Evolutionary conservation across 2,113 vertebrate species (phyloP).

Genomic region (Aphyosemion australe): DNA sequence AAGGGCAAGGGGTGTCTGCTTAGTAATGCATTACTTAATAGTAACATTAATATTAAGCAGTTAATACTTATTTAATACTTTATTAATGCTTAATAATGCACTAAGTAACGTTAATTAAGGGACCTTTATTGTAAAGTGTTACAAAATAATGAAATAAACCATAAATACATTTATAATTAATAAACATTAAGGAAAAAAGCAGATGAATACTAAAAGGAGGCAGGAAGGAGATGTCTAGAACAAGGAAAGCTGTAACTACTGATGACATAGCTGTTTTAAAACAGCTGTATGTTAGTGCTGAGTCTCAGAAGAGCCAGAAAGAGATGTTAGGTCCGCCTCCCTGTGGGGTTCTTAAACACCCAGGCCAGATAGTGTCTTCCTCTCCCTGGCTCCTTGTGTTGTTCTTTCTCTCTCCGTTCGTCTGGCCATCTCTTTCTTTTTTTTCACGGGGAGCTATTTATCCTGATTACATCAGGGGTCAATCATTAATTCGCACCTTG

Average conservation of each 20-base stretch:
- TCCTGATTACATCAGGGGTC: constrained; percentile 85
- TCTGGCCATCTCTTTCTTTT: constrained; percentile 69
- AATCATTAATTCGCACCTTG: constrained; percentile 87
- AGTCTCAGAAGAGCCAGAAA: constrained; percentile 56
- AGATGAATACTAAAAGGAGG: constrained; percentile 16
- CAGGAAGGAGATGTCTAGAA: constrained; percentile 42
- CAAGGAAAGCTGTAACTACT: constrained; percentile 53
- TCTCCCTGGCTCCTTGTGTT: constrained; percentile 67
- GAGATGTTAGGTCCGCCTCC: constrained; percentile 73
- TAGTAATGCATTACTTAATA: too few species aligned
- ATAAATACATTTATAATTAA: constrained; percentile 39
- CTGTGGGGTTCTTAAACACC: constrained; percentile 64
- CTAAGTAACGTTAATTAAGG: too few species aligned
- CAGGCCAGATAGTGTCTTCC: constrained; percentile 76
- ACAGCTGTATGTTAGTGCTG: constrained; percentile 65
- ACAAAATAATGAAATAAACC: constrained; percentile 41
- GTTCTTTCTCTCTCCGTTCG: constrained; percentile 72
- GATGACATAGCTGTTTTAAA: constrained; percentile 66
- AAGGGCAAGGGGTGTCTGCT: too few species aligned
- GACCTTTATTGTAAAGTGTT: too few species aligned
- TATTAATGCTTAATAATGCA: too few species aligned
- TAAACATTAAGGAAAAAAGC: constrained; percentile 49
- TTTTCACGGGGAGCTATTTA: constrained; percentile 82
- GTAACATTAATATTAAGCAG: too few species aligned
- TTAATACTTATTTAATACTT: too few species aligned